Evolutionary conservation across 2,797 vertebrate species (phyloP).

Genomic region (Paedocypris micromegethes): DNA sequence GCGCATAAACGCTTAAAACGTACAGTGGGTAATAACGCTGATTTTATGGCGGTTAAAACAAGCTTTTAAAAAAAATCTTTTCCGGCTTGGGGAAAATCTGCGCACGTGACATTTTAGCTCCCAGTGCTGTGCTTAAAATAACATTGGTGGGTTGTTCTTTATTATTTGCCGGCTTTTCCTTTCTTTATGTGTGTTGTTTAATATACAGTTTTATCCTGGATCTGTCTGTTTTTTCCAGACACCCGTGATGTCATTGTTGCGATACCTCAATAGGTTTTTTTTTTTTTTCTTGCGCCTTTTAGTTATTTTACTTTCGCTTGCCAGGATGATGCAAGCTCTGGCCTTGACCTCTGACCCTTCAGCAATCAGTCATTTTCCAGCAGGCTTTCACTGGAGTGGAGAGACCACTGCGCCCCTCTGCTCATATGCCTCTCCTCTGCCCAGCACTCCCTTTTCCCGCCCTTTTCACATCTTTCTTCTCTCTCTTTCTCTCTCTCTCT

Average conservation of each 20-base stretch:
- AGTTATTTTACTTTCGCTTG: conserved; percentile 25
- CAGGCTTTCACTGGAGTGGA: conserved; percentile 59
- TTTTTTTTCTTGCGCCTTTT: conserved; percentile 50
- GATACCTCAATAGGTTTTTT: conserved; percentile 52
- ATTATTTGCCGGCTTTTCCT: no score
- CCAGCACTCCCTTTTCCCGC: conserved; percentile 55
- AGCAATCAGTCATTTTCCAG: conserved; percentile 78
- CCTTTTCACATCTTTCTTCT: conserved; percentile 28
- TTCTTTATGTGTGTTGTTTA: not conserved
- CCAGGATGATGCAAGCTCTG: conserved; percentile 56
- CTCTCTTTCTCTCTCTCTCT: conserved; percentile 19
- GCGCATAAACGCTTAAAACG: not conserved
- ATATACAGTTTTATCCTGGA: not conserved
- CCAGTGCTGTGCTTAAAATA: no score
- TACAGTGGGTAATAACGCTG: not conserved
- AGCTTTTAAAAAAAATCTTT: no score
- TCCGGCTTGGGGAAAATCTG: no score
- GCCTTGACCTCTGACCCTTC: conserved; percentile 71
- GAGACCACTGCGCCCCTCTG: conserved; percentile 63
- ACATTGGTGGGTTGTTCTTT: no score
- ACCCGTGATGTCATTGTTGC: no score
- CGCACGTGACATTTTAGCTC: no score
- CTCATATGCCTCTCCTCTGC: conserved; percentile 48
- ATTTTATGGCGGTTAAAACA: not conserved
- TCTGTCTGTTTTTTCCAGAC: conserved; percentile 32